Conservation (phyloP, 2,888 invertebrate genomes). For the Trachelus troglodyta region DNA sequence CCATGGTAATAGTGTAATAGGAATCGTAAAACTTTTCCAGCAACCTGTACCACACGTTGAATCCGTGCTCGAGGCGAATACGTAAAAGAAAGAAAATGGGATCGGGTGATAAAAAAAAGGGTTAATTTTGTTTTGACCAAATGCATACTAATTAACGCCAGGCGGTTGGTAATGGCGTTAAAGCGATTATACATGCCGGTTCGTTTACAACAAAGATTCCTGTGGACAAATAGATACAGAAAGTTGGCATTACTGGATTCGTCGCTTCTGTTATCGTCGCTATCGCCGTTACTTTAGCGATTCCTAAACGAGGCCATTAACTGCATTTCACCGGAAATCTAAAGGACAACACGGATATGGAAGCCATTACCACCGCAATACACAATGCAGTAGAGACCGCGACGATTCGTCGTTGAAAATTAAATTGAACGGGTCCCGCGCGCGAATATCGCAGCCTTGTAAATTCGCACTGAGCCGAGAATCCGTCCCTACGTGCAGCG, state of each 20-base stretch:
- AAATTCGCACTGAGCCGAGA: background rate
- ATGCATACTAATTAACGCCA: background rate
- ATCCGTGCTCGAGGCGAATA: too few species aligned
- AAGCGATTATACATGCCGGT: background rate
- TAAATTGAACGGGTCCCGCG: background rate
- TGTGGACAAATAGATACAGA: background rate
- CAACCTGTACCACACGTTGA: too few species aligned
- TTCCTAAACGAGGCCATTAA: slow-evolving; percentile 41
- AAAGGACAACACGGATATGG: slow-evolving; percentile 46
- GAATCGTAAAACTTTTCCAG: too few species aligned
- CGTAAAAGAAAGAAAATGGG: too few species aligned
- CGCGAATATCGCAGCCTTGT: background rate
- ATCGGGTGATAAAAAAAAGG: too few species aligned
- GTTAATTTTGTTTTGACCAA: background rate
- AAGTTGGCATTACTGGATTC: background rate
- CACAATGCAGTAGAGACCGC: slow-evolving; percentile 29
- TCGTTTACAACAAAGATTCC: background rate
- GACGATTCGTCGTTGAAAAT: background rate
- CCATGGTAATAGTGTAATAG: too few species aligned
- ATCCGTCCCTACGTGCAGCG: background rate
- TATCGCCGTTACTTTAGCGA: background rate
- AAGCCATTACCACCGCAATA: slow-evolving; percentile 44
- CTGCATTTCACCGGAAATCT: slow-evolving; percentile 49
- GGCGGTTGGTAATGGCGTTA: background rate
- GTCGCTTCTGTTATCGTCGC: background rate